Evolutionary conservation across 2,888 invertebrate species (phyloP).

Genomic region (Tubulanus polymorphus): DNA sequence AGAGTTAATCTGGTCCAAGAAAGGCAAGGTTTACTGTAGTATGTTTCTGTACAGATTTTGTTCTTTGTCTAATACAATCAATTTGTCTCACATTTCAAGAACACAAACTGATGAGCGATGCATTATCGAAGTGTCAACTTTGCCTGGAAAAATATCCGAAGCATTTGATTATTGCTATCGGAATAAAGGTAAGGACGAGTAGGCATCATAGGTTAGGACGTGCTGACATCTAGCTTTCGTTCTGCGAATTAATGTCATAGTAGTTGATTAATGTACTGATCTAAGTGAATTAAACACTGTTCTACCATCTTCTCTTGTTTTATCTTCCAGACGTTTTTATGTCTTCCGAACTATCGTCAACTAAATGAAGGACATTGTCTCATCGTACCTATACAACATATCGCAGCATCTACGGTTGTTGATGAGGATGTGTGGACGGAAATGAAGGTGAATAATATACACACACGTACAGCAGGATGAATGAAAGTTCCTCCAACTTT

Average conservation of each 20-base stretch:
- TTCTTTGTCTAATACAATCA: too few species aligned
- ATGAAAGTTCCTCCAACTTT: too few species aligned
- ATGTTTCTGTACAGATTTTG: too few species aligned
- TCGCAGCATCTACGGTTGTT: constrained; percentile 71
- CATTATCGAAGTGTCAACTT: constrained; percentile 73
- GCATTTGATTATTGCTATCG: constrained; percentile 78
- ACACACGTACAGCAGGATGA: too few species aligned
- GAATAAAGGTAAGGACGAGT: constrained; percentile 62
- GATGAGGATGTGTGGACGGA: constrained; percentile 96
- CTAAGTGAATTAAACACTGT: too few species aligned
- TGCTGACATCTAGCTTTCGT: too few species aligned
- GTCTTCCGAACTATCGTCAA: constrained; percentile 75
- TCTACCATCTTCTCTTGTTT: too few species aligned
- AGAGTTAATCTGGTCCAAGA: too few species aligned
- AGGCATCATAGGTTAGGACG: too few species aligned
- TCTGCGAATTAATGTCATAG: too few species aligned
- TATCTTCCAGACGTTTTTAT: constrained; percentile 64
- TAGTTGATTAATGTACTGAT: too few species aligned
- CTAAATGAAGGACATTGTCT: constrained; percentile 79
- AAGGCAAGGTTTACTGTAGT: too few species aligned
- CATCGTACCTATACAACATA: constrained; percentile 79
- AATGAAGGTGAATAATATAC: constrained; percentile 71
- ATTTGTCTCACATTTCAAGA: constrained; percentile 58
- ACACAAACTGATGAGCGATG: constrained; percentile 63
- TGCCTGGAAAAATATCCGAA: constrained; percentile 83